phyloP scores from a whole-genome alignment of 1,140 invertebrate genomes.

The Caerostris extrusa region DNA sequence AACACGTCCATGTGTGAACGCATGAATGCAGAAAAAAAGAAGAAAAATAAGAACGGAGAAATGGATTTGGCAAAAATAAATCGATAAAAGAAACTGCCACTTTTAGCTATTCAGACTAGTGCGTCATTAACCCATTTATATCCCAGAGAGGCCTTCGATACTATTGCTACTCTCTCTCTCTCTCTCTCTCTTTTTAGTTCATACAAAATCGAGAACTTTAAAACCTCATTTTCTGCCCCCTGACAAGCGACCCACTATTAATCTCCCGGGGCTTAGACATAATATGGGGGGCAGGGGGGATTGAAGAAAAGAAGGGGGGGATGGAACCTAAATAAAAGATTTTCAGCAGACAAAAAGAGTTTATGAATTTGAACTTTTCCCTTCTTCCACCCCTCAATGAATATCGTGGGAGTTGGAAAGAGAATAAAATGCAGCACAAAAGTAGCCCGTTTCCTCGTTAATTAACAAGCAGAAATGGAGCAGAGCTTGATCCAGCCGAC shows the following conservation, averaged over 20 bases:
- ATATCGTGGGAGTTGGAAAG: neutral
- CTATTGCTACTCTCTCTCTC: conserved; percentile 19
- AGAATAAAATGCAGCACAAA: conserved; percentile 13
- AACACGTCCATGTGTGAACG: neutral
- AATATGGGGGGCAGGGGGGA: neutral
- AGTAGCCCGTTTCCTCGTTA: conserved; percentile 46
- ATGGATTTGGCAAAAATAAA: conserved; percentile 5
- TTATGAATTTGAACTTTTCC: conserved; percentile 67
- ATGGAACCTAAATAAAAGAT: conserved; percentile 45
- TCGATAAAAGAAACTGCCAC: conserved; percentile 35
- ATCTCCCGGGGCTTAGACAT: conserved; percentile 37
- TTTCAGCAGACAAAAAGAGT: conserved; percentile 51
- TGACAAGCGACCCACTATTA: conserved; percentile 59
- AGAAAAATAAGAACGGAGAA: neutral
- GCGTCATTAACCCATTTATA: conserved; percentile 60
- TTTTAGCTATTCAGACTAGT: conserved; percentile 32
- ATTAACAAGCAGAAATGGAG: conserved; percentile 48
- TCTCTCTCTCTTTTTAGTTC: conserved; percentile 24
- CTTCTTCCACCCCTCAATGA: neutral
- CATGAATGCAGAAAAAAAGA: neutral
- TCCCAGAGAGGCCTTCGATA: neutral
- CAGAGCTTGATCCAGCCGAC: neutral
- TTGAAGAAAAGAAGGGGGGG: neutral
- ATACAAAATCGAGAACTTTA: conserved; percentile 60
- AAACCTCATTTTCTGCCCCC: conserved; percentile 56